phyloP scores from a whole-genome alignment of 2,113 vertebrate species.

The Percopsis transmontana region DNA sequence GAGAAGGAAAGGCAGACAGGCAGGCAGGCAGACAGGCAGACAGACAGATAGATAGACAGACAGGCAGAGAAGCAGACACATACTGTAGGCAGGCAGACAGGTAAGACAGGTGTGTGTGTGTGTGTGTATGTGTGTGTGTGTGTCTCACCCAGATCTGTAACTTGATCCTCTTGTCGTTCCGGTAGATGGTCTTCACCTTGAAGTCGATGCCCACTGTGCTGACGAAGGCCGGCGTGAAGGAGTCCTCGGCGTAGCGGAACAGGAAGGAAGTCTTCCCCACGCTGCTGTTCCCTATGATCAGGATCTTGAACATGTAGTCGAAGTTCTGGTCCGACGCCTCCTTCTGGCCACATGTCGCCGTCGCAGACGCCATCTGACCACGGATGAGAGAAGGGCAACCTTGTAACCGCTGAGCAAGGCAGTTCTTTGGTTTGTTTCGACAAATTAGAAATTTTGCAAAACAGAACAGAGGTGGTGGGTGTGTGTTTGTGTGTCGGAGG shows the following conservation, averaged over 20 bases:
- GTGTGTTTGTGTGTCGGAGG: too few species aligned
- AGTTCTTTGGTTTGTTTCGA: too few species aligned
- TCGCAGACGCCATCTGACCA: conserved; percentile 92
- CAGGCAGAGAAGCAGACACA: too few species aligned
- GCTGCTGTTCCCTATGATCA: conserved; percentile 90
- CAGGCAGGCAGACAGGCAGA: too few species aligned
- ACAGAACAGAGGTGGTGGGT: too few species aligned
- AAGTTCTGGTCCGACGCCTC: conserved; percentile 90
- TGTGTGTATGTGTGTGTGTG: conserved; percentile 35
- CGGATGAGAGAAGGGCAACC: neutral
- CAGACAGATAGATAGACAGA: too few species aligned
- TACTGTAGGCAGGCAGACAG: too few species aligned
- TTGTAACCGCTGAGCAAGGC: neutral
- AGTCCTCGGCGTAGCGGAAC: conserved; percentile 91
- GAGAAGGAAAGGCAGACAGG: too few species aligned
- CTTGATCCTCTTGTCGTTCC: conserved; percentile 90
- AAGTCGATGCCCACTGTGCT: conserved; percentile 94
- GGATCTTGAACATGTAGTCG: conserved; percentile 93
- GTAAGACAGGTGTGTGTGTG: too few species aligned
- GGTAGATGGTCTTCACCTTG: conserved; percentile 91
- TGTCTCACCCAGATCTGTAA: conserved; percentile 92
- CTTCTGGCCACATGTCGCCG: conserved; percentile 88
- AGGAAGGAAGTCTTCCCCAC: conserved; percentile 93
- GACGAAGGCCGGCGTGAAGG: conserved; percentile 90
- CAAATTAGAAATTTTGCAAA: too few species aligned